These are phyloP conservation scores for Falco biarmicus DNA, from an alignment of 2,797 vertebrate species.

Conservation along the genomic window DNA sequence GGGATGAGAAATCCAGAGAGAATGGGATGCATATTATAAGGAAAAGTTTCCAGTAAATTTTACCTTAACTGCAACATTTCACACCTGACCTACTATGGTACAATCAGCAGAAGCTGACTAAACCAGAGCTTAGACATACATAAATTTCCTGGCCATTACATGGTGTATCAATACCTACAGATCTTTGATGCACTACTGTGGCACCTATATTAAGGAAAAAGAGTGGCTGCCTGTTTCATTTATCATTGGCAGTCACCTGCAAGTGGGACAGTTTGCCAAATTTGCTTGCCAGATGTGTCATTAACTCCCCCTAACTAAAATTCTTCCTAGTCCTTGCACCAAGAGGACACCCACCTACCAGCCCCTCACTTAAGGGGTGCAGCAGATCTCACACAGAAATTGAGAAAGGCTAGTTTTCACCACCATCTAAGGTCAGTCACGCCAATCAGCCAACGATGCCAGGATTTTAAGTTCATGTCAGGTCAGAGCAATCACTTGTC, in stretches of 20 bases:
- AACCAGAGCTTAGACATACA: background rate
- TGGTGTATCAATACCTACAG: background rate
- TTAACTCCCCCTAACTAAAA: background rate
- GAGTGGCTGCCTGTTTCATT: background rate
- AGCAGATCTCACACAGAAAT: background rate
- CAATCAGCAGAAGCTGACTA: background rate
- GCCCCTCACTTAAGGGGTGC: background rate
- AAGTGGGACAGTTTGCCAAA: background rate
- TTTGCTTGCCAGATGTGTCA: background rate
- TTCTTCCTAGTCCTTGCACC: background rate
- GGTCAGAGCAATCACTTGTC: background rate
- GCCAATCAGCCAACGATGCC: background rate
- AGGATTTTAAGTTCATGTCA: background rate
- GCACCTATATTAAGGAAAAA: background rate
- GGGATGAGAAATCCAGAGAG: background rate
- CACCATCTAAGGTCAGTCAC: background rate
- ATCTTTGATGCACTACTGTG: background rate
- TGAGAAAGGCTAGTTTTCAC: background rate
- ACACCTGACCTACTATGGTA: background rate
- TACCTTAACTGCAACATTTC: background rate
- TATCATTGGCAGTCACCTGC: background rate
- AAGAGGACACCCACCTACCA: background rate
- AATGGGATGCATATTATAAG: background rate
- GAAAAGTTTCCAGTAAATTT: background rate
- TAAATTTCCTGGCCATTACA: too few relatives aligned